Evolutionary conservation across 2,113 vertebrate species (phyloP).

Genomic region (Platichthys stellatus): DNA sequence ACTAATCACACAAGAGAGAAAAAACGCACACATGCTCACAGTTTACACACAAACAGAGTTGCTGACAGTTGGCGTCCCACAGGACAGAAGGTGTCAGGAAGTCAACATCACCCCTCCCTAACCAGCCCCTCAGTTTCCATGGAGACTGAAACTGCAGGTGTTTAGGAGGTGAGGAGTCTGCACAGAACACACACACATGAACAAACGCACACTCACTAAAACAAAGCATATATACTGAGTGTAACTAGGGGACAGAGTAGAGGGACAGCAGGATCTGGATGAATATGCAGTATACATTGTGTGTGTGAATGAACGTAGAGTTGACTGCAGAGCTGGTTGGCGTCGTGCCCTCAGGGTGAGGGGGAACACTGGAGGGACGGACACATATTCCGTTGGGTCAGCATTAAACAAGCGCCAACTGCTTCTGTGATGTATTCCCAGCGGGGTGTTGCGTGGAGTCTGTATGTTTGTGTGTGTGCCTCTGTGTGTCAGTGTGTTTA

Average conservation of each 20-base stretch:
- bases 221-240: neutral
- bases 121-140: constrained; percentile 61
- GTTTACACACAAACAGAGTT: constrained; percentile 15
- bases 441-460: constrained; percentile 33
- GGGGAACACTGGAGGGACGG: constrained; percentile 53
- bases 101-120: constrained; percentile 58
- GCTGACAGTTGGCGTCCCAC: constrained; percentile 63
- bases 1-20: neutral
- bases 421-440: constrained; percentile 66
- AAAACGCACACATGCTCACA: neutral
- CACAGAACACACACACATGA: constrained; percentile 23
- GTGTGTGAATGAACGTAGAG: constrained; percentile 20
- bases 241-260: neutral
- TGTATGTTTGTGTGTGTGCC: constrained; percentile 24
- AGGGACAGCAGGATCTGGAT: constrained; percentile 26
- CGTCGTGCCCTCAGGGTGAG: constrained; percentile 36
- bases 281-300: constrained; percentile 19
- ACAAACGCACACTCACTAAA: neutral
- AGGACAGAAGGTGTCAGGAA: constrained; percentile 74
- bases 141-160: constrained; percentile 66
- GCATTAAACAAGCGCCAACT: constrained; percentile 74
- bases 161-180: constrained; percentile 60
- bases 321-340: constrained; percentile 37
- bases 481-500: constrained; percentile 4
- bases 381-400: constrained; percentile 68